phyloP scores from a whole-genome alignment of 2,888 invertebrate species.

The Rhabditoides inermis region DNA sequence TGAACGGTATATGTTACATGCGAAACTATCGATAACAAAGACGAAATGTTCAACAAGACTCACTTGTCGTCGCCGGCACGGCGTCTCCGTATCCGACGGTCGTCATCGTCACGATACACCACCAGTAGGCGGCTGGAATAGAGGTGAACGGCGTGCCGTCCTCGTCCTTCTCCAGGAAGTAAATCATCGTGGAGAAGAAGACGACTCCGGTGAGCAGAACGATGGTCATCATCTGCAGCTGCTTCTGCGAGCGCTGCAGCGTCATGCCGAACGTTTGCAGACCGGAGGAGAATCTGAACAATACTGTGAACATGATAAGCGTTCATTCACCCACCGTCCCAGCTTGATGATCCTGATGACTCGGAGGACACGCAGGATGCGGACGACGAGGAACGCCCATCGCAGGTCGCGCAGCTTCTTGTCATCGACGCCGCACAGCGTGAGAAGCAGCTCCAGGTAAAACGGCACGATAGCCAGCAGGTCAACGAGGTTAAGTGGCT shows the following conservation, averaged over 20 bases:
- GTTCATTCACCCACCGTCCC: slow-evolving; percentile 26
- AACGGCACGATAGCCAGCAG: slow-evolving; percentile 49
- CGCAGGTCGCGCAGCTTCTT: slow-evolving; percentile 46
- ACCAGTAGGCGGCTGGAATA: slow-evolving; percentile 52
- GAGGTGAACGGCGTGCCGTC: slow-evolving; percentile 48
- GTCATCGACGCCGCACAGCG: slow-evolving; percentile 50
- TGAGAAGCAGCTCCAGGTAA: slow-evolving; percentile 47
- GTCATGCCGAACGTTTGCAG: slow-evolving; percentile 52
- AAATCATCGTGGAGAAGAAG: slow-evolving; percentile 52
- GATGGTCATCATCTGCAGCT: slow-evolving; percentile 49
- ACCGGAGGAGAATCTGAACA: slow-evolving; percentile 43
- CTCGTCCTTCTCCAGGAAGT: slow-evolving; percentile 51
- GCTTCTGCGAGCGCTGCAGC: slow-evolving; percentile 47
- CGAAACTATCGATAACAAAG: not conserved
- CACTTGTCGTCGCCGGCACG: slow-evolving; percentile 48
- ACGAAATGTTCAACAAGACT: slow-evolving; percentile 11
- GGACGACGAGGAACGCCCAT: slow-evolving; percentile 51
- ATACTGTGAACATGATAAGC: no score
- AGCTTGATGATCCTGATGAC: slow-evolving; percentile 50
- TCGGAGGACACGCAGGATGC: slow-evolving; percentile 46
- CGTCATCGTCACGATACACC: slow-evolving; percentile 52
- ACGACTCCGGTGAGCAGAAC: slow-evolving; percentile 51
- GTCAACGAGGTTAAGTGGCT: slow-evolving; percentile 47
- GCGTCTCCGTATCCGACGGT: slow-evolving; percentile 51
- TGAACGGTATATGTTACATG: slow-evolving; percentile 11